A percentile compares a stretch with the other conserved stretches of the same genome.
phyloP scores from a whole-genome alignment of 2,797 vertebrate species.

The Coregonus suidteri region DNA sequence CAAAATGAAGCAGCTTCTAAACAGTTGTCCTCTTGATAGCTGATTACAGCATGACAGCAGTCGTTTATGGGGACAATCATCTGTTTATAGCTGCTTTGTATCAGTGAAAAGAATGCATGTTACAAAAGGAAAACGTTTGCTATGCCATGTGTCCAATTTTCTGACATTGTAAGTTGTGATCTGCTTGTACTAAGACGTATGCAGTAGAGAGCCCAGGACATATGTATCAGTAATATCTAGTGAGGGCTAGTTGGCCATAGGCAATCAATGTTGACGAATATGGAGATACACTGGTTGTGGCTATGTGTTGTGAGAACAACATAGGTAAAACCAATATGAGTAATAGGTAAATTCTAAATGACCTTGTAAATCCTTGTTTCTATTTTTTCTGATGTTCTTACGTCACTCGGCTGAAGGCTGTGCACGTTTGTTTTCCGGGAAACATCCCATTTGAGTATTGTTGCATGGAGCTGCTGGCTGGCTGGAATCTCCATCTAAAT shows the following conservation, averaged over 20 bases:
- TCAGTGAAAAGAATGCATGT: conserved; percentile 36
- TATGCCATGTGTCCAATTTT: conserved; percentile 40
- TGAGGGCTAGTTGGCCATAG: not conserved
- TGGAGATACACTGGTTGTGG: not conserved
- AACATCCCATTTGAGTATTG: not conserved
- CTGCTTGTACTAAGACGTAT: conserved; percentile 53
- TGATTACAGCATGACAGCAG: not conserved
- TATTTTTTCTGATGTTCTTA: not conserved
- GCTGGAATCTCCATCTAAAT: not conserved
- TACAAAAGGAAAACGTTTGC: conserved; percentile 26
- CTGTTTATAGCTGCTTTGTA: conserved; percentile 6
- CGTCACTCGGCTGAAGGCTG: not conserved
- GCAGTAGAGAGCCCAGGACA: conserved; percentile 26
- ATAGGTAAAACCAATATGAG: not conserved
- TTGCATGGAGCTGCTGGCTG: not conserved
- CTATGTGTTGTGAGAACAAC: not conserved
- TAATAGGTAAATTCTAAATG: not conserved
- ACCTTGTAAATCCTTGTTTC: not conserved
- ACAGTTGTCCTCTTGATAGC: conserved; percentile 18
- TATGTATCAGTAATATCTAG: conserved; percentile 1
- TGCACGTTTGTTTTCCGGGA: not conserved
- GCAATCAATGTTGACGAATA: not conserved
- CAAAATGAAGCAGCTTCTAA: conserved; percentile 8
- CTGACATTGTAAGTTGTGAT: conserved; percentile 40
- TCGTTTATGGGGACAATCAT: conserved; percentile 10